Percentiles rank a stretch among this genome's conserved stretches.
Evolutionary conservation across 2,888 invertebrate genomes (phyloP).

Genomic region (Xestoiulus laeticollis): DNA sequence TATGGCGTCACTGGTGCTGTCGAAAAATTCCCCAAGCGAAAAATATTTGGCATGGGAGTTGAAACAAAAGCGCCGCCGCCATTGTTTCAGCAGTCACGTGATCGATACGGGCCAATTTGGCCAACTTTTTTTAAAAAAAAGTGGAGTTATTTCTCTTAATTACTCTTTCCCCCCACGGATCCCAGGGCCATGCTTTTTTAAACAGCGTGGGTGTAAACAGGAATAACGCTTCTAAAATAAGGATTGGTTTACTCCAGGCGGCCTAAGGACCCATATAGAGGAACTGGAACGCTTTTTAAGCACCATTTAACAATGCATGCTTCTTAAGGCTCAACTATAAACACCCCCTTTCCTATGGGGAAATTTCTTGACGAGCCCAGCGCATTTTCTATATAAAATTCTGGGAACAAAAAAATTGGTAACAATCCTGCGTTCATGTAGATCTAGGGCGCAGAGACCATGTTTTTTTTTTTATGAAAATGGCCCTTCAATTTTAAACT

Average conservation of each 20-base stretch:
- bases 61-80: neutral
- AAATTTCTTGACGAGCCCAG: too few species aligned
- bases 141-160: neutral
- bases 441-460: too few species aligned
- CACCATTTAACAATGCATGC: neutral
- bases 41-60: neutral
- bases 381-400: too few species aligned
- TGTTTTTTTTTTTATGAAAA: too few species aligned
- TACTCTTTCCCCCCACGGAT: neutral
- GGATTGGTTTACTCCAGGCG: constrained; percentile 9
- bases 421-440: too few species aligned
- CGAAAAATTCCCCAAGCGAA: neutral
- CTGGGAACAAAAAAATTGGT: too few species aligned
- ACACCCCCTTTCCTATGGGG: too few species aligned
- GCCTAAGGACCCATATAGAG: neutral
- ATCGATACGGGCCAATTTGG: neutral
- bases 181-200: neutral
- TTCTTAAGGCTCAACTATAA: too few species aligned
- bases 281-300: neutral
- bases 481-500: too few species aligned
- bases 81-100: neutral
- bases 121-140: too few species aligned
- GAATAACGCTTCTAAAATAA: constrained; percentile 9
- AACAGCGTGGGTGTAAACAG: neutral
- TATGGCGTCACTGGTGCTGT: neutral